These are phyloP conservation scores for Genyomyrus donnyi DNA, from an alignment of 2,113 vertebrate genomes.

Conservation along the genomic window DNA sequence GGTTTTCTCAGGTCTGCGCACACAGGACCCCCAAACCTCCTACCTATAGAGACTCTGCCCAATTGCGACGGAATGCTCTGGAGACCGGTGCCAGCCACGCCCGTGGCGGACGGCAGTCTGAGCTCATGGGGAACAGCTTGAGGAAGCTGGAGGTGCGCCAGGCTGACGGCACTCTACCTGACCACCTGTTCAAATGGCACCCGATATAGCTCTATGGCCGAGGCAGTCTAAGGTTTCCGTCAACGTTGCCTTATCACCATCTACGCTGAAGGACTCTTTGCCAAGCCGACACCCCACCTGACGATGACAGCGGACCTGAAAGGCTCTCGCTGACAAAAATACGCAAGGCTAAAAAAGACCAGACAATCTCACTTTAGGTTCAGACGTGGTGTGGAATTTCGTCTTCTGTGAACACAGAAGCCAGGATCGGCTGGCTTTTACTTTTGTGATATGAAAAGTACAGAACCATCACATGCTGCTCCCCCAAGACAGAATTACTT, in stretches of 20 bases:
- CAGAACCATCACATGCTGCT: not conserved
- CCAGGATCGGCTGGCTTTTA: not conserved
- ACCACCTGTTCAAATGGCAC: not conserved
- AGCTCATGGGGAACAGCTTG: not conserved
- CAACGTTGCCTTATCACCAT: not conserved
- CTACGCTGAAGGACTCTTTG: not conserved
- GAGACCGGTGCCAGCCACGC: not conserved
- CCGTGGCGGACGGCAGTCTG: not conserved
- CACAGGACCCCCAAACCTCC: not conserved
- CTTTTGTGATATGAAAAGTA: not conserved
- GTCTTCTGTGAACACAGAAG: not conserved
- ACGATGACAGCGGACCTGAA: not conserved
- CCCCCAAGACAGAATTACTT: not conserved
- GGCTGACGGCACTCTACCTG: not conserved
- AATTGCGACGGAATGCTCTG: not conserved
- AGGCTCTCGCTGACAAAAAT: not conserved
- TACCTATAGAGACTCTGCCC: not conserved
- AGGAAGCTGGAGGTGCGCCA: not conserved
- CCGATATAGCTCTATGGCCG: not conserved
- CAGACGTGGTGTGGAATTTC: not conserved
- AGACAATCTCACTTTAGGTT: not conserved
- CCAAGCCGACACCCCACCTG: not conserved
- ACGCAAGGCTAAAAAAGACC: not conserved
- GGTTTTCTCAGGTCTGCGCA: not conserved
- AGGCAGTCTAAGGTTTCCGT: not conserved